phyloP scores from a whole-genome alignment of 2,888 invertebrate genomes.

The Apamea monoglypha region DNA sequence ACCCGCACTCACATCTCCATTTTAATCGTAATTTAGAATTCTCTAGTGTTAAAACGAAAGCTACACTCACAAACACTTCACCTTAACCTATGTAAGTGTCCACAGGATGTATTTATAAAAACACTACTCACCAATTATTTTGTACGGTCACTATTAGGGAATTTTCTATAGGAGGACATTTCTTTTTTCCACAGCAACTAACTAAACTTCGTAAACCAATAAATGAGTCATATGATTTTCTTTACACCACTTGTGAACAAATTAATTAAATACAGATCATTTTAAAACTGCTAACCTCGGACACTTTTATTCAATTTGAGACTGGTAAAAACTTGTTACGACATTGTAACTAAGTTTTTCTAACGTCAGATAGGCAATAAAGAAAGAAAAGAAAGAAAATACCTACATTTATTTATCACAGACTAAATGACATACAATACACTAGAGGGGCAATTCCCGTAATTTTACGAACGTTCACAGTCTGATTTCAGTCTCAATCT shows the following conservation, averaged over 20 bases:
- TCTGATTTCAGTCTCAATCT: too few relatives aligned
- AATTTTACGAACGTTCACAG: too few relatives aligned
- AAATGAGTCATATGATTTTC: neutral
- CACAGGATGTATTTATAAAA: neutral
- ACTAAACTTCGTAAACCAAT: neutral
- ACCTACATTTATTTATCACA: too few relatives aligned
- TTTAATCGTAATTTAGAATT: neutral
- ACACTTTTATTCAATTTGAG: neutral
- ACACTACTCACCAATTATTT: neutral
- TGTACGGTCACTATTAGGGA: neutral
- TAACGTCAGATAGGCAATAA: neutral
- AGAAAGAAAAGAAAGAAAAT: too few relatives aligned
- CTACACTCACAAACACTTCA: neutral
- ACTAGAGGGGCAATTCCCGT: too few relatives aligned
- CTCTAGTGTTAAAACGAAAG: neutral
- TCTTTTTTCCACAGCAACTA: neutral
- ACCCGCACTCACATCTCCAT: neutral
- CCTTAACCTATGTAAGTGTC: neutral
- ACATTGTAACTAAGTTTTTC: neutral
- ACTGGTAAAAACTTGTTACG: neutral
- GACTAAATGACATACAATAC: too few relatives aligned
- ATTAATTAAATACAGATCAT: neutral
- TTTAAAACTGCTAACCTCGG: neutral
- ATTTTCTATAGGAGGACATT: neutral
- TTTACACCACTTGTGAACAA: neutral